phyloP scores from a whole-genome alignment of 2,888 invertebrate genomes.

The Hedya salicella region DNA sequence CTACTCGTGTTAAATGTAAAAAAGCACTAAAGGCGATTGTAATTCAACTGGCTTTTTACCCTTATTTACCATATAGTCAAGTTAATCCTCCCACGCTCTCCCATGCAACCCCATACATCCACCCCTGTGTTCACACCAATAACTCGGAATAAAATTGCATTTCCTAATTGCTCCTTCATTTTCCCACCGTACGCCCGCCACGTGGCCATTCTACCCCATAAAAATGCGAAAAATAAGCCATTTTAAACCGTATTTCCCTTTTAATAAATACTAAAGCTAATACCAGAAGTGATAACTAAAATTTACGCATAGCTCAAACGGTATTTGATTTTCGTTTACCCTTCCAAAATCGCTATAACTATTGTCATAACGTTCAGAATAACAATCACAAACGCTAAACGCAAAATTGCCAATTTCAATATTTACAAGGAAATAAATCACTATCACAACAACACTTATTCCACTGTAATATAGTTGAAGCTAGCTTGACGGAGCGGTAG shows the following conservation, averaged over 20 bases:
- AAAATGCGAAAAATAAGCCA: slow-evolving; percentile 37
- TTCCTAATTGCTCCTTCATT: slow-evolving; percentile 75
- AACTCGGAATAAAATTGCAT: slow-evolving; percentile 73
- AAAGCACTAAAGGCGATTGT: slow-evolving; percentile 32
- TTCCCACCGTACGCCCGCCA: slow-evolving; percentile 78
- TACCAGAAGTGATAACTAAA: not conserved
- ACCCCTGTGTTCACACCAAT: slow-evolving; percentile 62
- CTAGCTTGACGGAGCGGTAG: slow-evolving; percentile 34
- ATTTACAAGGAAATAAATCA: slow-evolving; percentile 27
- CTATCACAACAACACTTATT: slow-evolving; percentile 42
- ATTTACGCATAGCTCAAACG: slow-evolving; percentile 27
- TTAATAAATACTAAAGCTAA: slow-evolving; percentile 42
- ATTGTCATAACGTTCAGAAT: slow-evolving; percentile 47
- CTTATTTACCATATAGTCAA: slow-evolving; percentile 36
- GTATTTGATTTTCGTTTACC: slow-evolving; percentile 36
- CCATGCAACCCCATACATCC: slow-evolving; percentile 57
- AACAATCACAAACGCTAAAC: slow-evolving; percentile 35
- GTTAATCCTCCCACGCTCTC: slow-evolving; percentile 53
- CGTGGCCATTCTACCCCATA: slow-evolving; percentile 68
- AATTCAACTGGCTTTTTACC: slow-evolving; percentile 36
- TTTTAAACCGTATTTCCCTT: slow-evolving; percentile 45
- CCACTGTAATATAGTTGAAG: slow-evolving; percentile 46
- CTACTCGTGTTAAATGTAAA: slow-evolving; percentile 11
- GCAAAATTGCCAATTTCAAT: slow-evolving; percentile 42
- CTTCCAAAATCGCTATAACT: slow-evolving; percentile 24